Percentiles rank a stretch among this genome's conserved stretches.
phyloP scores from a whole-genome alignment of 2,113 vertebrate genomes.

The Anseranas semipalmata region DNA sequence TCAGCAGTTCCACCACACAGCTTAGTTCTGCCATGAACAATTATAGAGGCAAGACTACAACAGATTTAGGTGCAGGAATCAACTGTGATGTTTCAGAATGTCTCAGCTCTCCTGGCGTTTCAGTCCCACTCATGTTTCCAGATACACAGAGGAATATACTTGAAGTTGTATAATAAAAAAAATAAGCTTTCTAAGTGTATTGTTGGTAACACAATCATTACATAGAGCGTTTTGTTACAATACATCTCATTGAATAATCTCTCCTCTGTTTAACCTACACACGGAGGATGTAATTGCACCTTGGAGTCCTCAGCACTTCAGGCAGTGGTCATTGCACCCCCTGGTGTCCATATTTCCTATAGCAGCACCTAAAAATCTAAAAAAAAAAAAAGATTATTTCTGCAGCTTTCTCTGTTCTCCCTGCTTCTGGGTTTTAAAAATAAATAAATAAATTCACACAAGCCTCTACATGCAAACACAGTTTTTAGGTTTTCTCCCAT shows the following conservation, averaged over 20 bases:
- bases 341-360: background rate
- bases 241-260: background rate
- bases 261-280: background rate
- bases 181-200: background rate
- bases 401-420: background rate
- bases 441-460: background rate
- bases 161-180: background rate
- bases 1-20: background rate
- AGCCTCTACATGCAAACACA: background rate
- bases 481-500: background rate
- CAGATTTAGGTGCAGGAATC: background rate
- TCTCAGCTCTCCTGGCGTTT: background rate
- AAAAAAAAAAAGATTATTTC: accelerated
- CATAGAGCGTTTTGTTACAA: background rate
- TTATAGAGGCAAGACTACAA: background rate
- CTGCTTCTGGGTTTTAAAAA: background rate
- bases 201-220: background rate
- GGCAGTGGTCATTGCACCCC: background rate
- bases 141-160: background rate
- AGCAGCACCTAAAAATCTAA: background rate
- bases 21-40: background rate
- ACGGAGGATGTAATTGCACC: background rate
- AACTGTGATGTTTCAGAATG: accelerated
- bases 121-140: background rate
- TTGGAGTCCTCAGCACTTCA: background rate